These are phyloP conservation scores for Phylloscopus trochilus DNA, from an alignment of 2,113 vertebrate species.

Conservation along the genomic window DNA sequence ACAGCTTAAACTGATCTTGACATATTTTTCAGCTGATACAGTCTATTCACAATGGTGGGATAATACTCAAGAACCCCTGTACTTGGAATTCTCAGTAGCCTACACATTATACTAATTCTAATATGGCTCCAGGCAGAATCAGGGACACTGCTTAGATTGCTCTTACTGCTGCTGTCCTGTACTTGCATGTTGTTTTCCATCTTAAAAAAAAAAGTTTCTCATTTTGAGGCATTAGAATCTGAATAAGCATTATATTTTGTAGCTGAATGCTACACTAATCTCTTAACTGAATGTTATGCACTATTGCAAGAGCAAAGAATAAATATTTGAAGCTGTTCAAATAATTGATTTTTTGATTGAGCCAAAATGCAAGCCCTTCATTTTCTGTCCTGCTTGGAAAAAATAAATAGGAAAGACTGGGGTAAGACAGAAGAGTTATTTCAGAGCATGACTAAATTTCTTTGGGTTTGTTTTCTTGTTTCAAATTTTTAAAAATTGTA, in stretches of 20 bases:
- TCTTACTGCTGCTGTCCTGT: neutral
- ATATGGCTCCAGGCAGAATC: neutral
- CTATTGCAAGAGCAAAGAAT: neutral
- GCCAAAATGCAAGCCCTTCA: neutral
- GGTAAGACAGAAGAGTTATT: neutral
- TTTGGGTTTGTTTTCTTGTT: neutral
- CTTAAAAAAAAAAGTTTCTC: neutral
- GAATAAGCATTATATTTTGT: neutral
- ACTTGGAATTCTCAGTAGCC: neutral
- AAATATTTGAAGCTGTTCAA: slow-evolving; percentile 6
- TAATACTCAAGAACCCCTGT: neutral
- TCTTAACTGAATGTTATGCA: neutral
- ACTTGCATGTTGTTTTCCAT: neutral
- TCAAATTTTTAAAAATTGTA: neutral
- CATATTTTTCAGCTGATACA: neutral
- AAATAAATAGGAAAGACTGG: neutral
- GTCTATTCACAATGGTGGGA: neutral
- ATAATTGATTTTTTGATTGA: slow-evolving; percentile 29
- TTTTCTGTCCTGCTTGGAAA: neutral
- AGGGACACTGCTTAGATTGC: neutral
- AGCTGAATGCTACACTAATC: neutral
- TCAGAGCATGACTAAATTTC: neutral
- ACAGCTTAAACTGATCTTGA: neutral
- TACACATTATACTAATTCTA: neutral
- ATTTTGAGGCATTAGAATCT: neutral